Percentiles rank a stretch among this genome's conserved stretches.
These are phyloP conservation scores for Acrossocheilus fasciatus DNA, from an alignment of 2,797 vertebrate genomes.

Conservation along the genomic window DNA sequence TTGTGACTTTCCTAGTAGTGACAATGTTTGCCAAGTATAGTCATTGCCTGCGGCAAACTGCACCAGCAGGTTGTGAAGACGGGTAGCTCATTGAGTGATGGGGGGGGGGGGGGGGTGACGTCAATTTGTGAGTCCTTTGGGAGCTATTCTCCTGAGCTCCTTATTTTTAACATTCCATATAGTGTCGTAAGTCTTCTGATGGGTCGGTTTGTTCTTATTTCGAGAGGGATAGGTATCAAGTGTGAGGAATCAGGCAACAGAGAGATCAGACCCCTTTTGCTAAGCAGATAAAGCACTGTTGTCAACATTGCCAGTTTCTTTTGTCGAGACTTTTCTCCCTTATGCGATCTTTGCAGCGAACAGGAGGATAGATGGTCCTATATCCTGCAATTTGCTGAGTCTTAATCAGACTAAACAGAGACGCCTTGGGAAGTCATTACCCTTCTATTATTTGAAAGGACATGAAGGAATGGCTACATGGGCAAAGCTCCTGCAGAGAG, in stretches of 20 bases:
- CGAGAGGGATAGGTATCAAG: not conserved
- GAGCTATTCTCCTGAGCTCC: constrained; percentile 43
- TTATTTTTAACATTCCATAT: constrained; percentile 53
- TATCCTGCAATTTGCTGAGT: constrained; percentile 54
- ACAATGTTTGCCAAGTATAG: constrained; percentile 65
- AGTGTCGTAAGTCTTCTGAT: constrained; percentile 15
- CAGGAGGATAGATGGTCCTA: constrained; percentile 54
- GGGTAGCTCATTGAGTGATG: constrained; percentile 44
- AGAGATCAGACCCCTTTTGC: constrained; percentile 9
- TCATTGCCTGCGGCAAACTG: constrained; percentile 56
- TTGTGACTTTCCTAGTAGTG: constrained; percentile 59
- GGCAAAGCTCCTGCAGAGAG: constrained; percentile 56
- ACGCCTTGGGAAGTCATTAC: constrained; percentile 66
- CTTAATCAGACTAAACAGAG: constrained; percentile 66
- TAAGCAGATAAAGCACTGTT: constrained; percentile 30
- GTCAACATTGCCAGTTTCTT: constrained; percentile 12
- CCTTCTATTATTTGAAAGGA: constrained; percentile 68
- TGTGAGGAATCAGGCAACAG: not conserved
- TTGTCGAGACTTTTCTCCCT: constrained; percentile 33
- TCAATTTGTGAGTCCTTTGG: constrained; percentile 54
- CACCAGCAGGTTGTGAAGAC: constrained; percentile 54
- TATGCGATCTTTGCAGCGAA: constrained; percentile 39
- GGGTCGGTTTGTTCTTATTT: constrained; percentile 27
- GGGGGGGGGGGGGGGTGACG: constrained; percentile 38
- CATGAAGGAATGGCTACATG: constrained; percentile 59